phyloP scores from a whole-genome alignment of 1,140 invertebrate species.

The Cotesia vestalis region DNA sequence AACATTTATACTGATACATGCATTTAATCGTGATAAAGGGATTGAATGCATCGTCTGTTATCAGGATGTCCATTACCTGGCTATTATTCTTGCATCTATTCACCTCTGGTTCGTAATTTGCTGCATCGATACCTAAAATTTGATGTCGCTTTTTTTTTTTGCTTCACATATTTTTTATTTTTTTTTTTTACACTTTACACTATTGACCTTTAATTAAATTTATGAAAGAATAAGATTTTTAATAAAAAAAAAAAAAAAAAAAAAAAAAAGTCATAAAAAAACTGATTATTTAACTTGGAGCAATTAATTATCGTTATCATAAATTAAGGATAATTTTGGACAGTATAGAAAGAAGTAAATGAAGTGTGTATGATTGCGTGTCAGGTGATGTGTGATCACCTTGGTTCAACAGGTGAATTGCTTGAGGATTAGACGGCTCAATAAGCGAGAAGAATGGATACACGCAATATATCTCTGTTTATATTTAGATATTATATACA shows the following conservation, averaged over 20 bases:
- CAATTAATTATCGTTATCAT: too few species aligned
- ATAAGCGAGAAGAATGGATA: neutral
- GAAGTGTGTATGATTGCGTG: neutral
- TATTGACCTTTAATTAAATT: neutral
- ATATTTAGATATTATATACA: neutral
- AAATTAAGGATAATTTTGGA: too few species aligned
- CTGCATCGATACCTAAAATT: slow-evolving; percentile 26
- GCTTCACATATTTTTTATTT: slow-evolving; percentile 23
- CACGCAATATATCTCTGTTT: slow-evolving; percentile 16
- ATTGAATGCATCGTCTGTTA: slow-evolving; percentile 48
- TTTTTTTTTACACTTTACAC: too few species aligned
- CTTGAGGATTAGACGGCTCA: neutral
- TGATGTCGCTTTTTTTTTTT: neutral
- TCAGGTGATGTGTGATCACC: neutral
- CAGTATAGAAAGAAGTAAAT: neutral
- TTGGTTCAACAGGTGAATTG: slow-evolving; percentile 14
- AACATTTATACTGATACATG: neutral
- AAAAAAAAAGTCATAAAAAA: too few species aligned
- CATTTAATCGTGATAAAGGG: neutral
- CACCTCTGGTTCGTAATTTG: slow-evolving; percentile 20
- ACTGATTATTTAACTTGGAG: too few species aligned
- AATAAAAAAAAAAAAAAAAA: too few species aligned
- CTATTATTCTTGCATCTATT: slow-evolving; percentile 50
- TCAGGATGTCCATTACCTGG: slow-evolving; percentile 54
- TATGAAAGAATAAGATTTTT: too few species aligned